These are phyloP conservation scores for Ceratitis capitata DNA, from an alignment of 1,140 invertebrate genomes.

Conservation along the genomic window DNA sequence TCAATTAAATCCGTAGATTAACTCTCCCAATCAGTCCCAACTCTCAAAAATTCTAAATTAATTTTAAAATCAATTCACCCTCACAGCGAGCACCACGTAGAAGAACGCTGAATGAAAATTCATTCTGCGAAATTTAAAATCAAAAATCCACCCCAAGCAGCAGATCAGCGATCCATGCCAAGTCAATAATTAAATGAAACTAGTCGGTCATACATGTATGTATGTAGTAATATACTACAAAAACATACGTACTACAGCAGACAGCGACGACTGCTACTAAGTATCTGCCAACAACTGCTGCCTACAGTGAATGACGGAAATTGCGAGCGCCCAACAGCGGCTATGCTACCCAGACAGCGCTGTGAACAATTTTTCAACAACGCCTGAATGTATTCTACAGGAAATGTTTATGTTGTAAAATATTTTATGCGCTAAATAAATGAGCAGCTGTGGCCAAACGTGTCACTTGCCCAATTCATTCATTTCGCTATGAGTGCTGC, in stretches of 20 bases:
- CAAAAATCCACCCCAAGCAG: neutral
- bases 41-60: neutral
- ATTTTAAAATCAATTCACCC: neutral
- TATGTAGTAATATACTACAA: neutral
- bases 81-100: neutral
- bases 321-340: neutral
- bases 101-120: neutral
- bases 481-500: neutral
- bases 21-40: too few relatives aligned
- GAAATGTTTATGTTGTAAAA: neutral
- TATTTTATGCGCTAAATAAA: neutral
- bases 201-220: neutral
- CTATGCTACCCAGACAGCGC: neutral
- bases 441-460: conserved; percentile 21
- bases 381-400: conserved; percentile 33
- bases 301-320: neutral
- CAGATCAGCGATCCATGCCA: too few relatives aligned
- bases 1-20: too few relatives aligned
- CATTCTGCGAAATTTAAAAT: neutral
- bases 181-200: too few relatives aligned
- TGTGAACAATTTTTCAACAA: neutral
- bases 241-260: neutral
- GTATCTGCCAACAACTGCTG: neutral
- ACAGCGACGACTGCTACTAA: neutral
- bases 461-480: conserved; percentile 9